Conservation (phyloP, 2,888 invertebrate genomes). For the Operophtera brumata region DNA sequence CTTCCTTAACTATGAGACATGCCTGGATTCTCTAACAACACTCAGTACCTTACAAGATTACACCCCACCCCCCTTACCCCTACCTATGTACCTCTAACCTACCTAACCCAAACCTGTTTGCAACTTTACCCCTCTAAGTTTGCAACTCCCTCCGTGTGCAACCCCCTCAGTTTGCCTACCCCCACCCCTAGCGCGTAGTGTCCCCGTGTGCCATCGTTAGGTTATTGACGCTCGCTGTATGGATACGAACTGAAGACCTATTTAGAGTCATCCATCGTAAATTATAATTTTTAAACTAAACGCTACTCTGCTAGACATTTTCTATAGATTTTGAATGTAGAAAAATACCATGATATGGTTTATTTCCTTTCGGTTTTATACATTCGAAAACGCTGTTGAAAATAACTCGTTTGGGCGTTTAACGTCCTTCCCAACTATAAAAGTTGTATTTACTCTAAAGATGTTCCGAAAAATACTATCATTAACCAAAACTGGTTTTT, state of each 20-base stretch:
- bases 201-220: constrained; percentile 23
- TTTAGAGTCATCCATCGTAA: constrained; percentile 18
- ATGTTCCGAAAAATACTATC: neutral
- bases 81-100: neutral
- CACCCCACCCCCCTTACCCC: neutral
- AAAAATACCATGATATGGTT: neutral
- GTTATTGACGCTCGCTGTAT: constrained; percentile 22
- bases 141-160: constrained; percentile 18
- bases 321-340: neutral
- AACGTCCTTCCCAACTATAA: neutral
- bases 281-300: neutral
- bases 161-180: constrained; percentile 18
- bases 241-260: constrained; percentile 6
- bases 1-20: neutral
- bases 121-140: constrained; percentile 19
- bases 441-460: neutral
- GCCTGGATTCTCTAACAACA: neutral
- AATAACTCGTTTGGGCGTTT: neutral
- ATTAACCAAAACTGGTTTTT: neutral
- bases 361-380: neutral
- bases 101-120: neutral
- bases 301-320: neutral
- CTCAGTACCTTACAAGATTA: neutral
- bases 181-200: constrained; percentile 30
- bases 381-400: neutral